A percentile compares a stretch with the other conserved stretches of the same genome.
Conservation (phyloP, 2,797 vertebrate species). For the Linurgus olivaceus region DNA sequence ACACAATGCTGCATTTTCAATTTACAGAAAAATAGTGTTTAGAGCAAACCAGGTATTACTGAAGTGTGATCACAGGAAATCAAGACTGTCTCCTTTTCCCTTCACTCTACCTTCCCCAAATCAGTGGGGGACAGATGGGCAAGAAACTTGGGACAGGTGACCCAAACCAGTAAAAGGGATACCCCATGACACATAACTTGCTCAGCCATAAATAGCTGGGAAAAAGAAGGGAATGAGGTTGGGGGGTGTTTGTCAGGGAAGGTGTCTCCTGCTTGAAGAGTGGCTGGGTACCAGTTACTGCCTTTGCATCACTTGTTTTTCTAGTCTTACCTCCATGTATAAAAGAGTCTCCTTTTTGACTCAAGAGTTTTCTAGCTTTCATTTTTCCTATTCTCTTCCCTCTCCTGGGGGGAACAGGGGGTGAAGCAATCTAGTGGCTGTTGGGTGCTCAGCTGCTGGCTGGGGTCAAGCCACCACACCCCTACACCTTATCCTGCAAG, state of each 20-base stretch:
- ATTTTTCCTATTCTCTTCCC: background rate
- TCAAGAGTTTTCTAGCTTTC: background rate
- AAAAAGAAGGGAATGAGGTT: background rate
- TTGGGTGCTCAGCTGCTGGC: background rate
- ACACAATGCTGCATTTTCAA: background rate
- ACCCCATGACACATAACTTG: background rate
- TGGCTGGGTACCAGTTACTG: background rate
- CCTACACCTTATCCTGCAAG: background rate
- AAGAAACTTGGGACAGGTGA: background rate
- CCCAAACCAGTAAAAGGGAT: background rate
- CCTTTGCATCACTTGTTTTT: background rate
- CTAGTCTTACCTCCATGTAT: background rate
- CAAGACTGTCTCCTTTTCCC: background rate
- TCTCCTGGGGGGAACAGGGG: accelerated
- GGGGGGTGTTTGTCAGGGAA: accelerated
- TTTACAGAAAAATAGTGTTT: background rate
- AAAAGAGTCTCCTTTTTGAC: background rate
- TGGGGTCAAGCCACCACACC: background rate
- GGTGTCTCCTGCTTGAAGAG: background rate
- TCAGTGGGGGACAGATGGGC: accelerated
- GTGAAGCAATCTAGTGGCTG: background rate
- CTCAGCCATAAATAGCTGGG: background rate
- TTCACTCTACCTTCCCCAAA: background rate
- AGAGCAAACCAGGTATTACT: background rate
- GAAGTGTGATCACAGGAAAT: background rate